Conservation (phyloP, 2,888 invertebrate species). For the Agrilus mali region DNA sequence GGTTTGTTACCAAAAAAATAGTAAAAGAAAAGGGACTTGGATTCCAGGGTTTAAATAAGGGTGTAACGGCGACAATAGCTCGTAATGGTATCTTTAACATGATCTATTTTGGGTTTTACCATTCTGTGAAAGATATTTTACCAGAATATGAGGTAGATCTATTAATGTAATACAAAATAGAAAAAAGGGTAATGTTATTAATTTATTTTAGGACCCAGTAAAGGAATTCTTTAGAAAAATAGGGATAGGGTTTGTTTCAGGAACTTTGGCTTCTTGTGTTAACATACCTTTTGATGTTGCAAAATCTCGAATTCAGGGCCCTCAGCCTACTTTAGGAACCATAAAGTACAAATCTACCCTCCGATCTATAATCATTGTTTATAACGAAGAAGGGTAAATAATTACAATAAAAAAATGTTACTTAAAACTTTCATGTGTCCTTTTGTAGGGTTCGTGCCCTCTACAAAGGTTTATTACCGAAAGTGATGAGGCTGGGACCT, state of each 20-base stretch:
- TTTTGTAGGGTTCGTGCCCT: slow-evolving; percentile 65
- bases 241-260: slow-evolving; percentile 75
- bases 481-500: slow-evolving; percentile 82
- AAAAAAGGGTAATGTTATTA: slow-evolving; percentile 6
- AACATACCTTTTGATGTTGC: slow-evolving; percentile 97
- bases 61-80: slow-evolving; percentile 76
- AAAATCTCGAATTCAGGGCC: slow-evolving; percentile 90
- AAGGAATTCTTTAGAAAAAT: slow-evolving; percentile 65
- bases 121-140: slow-evolving; percentile 68
- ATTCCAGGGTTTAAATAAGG: slow-evolving; percentile 69
- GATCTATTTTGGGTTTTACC: slow-evolving; percentile 92
- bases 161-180: neutral
- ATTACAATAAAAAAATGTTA: slow-evolving; percentile 2
- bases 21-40: slow-evolving; percentile 66
- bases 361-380: slow-evolving; percentile 58
- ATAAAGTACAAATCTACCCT: slow-evolving; percentile 72
- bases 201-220: slow-evolving; percentile 48
- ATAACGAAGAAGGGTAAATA: slow-evolving; percentile 77
- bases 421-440: slow-evolving; percentile 7
- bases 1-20: slow-evolving; percentile 68
- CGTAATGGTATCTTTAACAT: slow-evolving; percentile 87
- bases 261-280: slow-evolving; percentile 70
- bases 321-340: slow-evolving; percentile 59
- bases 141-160: slow-evolving; percentile 49
- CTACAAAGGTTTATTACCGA: slow-evolving; percentile 86